A percentile compares a stretch with the other conserved stretches of the same genome.
Evolutionary conservation across 2,797 vertebrate genomes (phyloP).

Genomic region (Neoniphon sammara): DNA sequence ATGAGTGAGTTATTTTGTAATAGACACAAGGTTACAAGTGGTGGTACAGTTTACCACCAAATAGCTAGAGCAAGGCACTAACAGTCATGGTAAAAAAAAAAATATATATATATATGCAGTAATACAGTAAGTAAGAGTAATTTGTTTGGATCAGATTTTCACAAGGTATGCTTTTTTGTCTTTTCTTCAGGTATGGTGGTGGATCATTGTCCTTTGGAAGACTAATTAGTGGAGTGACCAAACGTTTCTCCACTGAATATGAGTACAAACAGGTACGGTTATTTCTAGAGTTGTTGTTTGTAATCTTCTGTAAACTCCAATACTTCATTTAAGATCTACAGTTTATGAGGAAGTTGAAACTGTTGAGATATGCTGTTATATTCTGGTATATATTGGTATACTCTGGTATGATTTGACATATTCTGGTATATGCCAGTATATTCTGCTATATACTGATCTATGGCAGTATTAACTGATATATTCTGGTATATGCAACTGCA

Average conservation of each 20-base stretch:
- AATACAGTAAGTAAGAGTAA: too few species aligned
- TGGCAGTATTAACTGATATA: too few species aligned
- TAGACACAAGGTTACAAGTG: neutral
- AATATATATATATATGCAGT: too few species aligned
- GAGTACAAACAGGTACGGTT: constrained; percentile 88
- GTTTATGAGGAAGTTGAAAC: neutral
- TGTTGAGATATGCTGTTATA: too few species aligned
- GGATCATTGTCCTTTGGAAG: constrained; percentile 85
- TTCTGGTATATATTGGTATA: too few species aligned
- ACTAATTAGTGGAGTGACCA: constrained; percentile 81
- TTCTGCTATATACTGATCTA: too few species aligned
- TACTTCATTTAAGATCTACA: neutral
- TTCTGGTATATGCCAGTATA: too few species aligned
- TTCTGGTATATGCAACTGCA: too few species aligned
- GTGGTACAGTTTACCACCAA: neutral
- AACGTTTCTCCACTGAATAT: constrained; percentile 84
- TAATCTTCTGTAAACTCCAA: neutral
- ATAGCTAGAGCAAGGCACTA: neutral
- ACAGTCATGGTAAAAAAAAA: too few species aligned
- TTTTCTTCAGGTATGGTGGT: constrained; percentile 79
- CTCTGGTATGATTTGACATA: too few species aligned
- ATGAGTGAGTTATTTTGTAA: constrained; percentile 82
- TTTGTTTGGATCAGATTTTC: neutral
- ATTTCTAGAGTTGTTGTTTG: neutral
- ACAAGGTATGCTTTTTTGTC: neutral